These are phyloP conservation scores for Pyrgilauda ruficollis DNA, from an alignment of 2,113 vertebrate genomes.

Conservation along the genomic window DNA sequence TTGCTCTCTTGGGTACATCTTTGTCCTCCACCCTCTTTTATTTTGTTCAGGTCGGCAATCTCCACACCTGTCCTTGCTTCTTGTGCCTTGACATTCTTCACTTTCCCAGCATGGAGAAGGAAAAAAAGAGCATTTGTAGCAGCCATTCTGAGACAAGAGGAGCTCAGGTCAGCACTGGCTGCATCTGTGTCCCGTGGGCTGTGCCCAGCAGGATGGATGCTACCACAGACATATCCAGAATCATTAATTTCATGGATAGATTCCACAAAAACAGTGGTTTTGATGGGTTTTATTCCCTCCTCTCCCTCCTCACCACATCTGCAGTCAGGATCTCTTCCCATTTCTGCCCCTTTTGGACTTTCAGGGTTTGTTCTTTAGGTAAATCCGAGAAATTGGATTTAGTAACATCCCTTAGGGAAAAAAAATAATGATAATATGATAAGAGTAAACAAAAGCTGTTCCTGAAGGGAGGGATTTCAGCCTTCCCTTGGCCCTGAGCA, in stretches of 20 bases:
- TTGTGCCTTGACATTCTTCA: not conserved
- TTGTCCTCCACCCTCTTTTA: not conserved
- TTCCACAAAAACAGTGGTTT: not conserved
- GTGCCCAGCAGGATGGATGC: not conserved
- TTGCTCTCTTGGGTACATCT: not conserved
- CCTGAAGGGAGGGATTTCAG: not conserved
- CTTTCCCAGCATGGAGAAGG: too few species aligned
- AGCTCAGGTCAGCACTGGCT: not conserved
- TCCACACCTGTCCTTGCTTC: rapidly evolving
- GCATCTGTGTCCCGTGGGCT: not conserved
- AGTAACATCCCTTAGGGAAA: not conserved
- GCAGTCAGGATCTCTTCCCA: not conserved
- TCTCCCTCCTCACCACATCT: not conserved
- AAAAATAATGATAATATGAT: rapidly evolving
- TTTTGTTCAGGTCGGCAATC: not conserved
- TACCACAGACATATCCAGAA: not conserved
- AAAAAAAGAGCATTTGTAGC: not conserved
- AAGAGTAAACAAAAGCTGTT: not conserved
- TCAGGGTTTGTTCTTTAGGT: not conserved
- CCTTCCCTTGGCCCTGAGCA: not conserved
- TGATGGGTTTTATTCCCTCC: not conserved
- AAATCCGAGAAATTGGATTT: not conserved
- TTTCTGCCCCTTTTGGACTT: not conserved
- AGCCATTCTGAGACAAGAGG: not conserved
- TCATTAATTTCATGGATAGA: not conserved